phyloP scores from a whole-genome alignment of 2,113 vertebrate genomes.

The Trematocara variabile region DNA sequence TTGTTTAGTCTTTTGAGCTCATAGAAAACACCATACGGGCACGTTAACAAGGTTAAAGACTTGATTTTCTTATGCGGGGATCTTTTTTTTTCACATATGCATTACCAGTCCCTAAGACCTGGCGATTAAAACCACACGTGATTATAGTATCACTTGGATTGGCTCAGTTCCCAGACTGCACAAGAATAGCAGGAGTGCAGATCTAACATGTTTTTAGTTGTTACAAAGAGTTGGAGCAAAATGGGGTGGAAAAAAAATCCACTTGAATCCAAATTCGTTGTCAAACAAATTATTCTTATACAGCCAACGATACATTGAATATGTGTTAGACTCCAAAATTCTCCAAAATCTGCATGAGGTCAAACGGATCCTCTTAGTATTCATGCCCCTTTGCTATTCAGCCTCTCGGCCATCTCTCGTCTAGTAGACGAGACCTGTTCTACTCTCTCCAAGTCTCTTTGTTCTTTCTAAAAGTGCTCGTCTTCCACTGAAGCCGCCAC shows the following conservation, averaged over 20 bases:
- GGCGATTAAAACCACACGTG: background rate
- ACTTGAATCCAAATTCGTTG: background rate
- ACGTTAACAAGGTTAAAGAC: background rate
- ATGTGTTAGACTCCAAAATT: slow-evolving; percentile 6
- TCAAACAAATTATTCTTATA: slow-evolving; percentile 11
- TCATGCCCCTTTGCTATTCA: slow-evolving; percentile 56
- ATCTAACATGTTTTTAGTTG: background rate
- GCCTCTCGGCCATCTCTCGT: slow-evolving; percentile 57
- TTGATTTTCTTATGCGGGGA: background rate
- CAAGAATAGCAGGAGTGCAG: background rate
- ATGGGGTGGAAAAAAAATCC: background rate
- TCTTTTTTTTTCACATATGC: background rate
- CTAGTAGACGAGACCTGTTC: slow-evolving; percentile 40
- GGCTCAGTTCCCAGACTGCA: background rate
- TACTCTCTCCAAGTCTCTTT: slow-evolving; percentile 60
- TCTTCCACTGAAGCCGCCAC: slow-evolving; percentile 47
- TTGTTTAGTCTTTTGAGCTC: background rate
- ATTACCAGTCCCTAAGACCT: background rate
- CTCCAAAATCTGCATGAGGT: slow-evolving; percentile 23
- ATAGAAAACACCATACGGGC: background rate
- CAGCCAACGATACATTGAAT: slow-evolving; percentile 5
- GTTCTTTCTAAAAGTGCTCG: slow-evolving; percentile 64
- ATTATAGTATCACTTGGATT: background rate
- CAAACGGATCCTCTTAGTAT: slow-evolving; percentile 44
- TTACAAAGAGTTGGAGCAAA: background rate